phyloP scores from a whole-genome alignment of 2,113 vertebrate genomes.

The Aspidoscelis tigris region DNA sequence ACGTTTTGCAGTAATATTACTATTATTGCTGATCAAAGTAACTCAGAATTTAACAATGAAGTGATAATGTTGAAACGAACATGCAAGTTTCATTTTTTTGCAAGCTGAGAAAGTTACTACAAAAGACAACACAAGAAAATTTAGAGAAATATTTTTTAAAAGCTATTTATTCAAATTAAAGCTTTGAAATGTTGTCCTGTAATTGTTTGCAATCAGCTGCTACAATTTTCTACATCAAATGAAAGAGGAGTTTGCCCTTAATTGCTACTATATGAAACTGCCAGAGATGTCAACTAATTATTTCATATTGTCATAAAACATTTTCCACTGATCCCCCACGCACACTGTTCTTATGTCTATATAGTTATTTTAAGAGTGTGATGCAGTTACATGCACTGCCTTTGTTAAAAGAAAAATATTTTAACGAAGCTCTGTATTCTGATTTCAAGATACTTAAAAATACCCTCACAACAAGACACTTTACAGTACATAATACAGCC shows the following conservation, averaged over 20 bases:
- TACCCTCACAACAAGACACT: slow-evolving; percentile 14
- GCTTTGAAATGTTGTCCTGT: slow-evolving; percentile 36
- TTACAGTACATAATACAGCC: not conserved
- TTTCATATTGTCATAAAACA: slow-evolving; percentile 55
- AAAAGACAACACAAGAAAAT: slow-evolving; percentile 32
- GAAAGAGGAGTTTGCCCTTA: slow-evolving; percentile 51
- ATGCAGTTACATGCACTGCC: not conserved
- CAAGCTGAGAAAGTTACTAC: slow-evolving; percentile 34
- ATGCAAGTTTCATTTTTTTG: slow-evolving; percentile 52
- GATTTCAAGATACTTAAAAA: slow-evolving; percentile 19
- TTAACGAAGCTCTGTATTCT: not conserved
- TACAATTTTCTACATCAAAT: slow-evolving; percentile 50
- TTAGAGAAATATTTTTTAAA: not conserved
- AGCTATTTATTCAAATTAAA: slow-evolving; percentile 48
- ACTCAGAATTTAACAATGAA: slow-evolving; percentile 43
- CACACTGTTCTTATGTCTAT: slow-evolving; percentile 4
- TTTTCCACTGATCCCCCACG: slow-evolving; percentile 41
- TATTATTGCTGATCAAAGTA: slow-evolving; percentile 34
- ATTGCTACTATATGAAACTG: slow-evolving; percentile 15
- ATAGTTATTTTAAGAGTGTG: not conserved
- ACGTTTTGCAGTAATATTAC: slow-evolving; percentile 38
- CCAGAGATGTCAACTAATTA: slow-evolving; percentile 15
- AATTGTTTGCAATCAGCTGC: slow-evolving; percentile 44
- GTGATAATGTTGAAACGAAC: slow-evolving; percentile 44
- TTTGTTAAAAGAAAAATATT: slow-evolving; percentile 11